Conservation (phyloP, 2,888 invertebrate species). For the Pemphredon lugubris region DNA sequence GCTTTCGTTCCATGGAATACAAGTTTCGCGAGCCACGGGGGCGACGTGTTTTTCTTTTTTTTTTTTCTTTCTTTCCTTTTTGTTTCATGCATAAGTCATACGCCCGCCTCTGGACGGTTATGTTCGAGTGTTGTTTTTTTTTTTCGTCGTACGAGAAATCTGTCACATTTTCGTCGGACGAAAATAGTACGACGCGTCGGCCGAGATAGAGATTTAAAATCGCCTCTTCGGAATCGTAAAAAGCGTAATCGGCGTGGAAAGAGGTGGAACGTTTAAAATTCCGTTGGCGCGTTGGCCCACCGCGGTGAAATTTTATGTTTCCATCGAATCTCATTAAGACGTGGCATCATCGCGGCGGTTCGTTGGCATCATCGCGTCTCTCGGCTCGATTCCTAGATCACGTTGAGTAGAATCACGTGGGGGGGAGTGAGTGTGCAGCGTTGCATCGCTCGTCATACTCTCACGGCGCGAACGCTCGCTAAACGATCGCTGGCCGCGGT, state of each 20-base stretch:
- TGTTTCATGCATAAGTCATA: no score
- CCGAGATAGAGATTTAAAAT: background rate
- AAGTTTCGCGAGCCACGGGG: conserved; percentile 69
- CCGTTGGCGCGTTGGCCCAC: conserved; percentile 20
- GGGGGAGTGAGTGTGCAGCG: background rate
- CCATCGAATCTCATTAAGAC: no score
- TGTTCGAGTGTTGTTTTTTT: no score
- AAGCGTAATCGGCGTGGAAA: background rate
- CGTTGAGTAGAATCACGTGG: conserved; percentile 14
- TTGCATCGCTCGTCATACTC: conserved; percentile 56
- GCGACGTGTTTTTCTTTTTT: conserved; percentile 19
- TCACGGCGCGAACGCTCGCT: conserved; percentile 54
- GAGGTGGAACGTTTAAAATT: conserved; percentile 20
- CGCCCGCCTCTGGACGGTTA: no score
- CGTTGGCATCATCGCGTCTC: conserved; percentile 22
- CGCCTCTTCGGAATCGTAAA: background rate
- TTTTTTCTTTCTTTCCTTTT: no score
- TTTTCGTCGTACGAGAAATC: no score
- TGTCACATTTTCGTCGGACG: conserved; percentile 4
- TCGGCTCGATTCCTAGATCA: conserved; percentile 21
- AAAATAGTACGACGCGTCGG: background rate
- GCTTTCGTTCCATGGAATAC: conserved; percentile 58
- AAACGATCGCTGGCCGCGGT: conserved; percentile 40
- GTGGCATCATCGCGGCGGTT: conserved; percentile 8
- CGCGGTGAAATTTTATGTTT: conserved; percentile 42